phyloP scores from a whole-genome alignment of 2,888 invertebrate species.

The Pogonocherus hispidulus region DNA sequence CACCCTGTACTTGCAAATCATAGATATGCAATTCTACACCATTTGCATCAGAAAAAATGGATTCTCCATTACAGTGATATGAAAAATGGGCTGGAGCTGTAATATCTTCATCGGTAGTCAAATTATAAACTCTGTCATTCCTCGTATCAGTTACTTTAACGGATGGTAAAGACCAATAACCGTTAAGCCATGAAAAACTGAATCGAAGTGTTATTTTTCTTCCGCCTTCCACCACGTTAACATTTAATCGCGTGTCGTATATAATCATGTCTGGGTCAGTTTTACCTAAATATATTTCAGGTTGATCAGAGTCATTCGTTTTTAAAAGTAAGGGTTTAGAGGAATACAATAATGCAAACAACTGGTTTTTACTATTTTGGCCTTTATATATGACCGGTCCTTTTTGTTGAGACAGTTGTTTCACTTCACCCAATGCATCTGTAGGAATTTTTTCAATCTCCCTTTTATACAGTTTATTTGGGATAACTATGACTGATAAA shows the following conservation, averaged over 20 bases:
- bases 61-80: slow-evolving; percentile 67
- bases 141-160: slow-evolving; percentile 57
- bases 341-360: slow-evolving; percentile 60
- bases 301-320: slow-evolving; percentile 49
- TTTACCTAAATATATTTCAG: slow-evolving; percentile 51
- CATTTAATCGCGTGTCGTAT: slow-evolving; percentile 60
- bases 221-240: slow-evolving; percentile 58
- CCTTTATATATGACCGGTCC: slow-evolving; percentile 61
- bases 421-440: neutral
- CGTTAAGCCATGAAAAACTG: slow-evolving; percentile 60
- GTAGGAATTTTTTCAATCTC: slow-evolving; percentile 28
- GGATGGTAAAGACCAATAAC: slow-evolving; percentile 64
- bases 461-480: slow-evolving; percentile 40
- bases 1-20: slow-evolving; percentile 68
- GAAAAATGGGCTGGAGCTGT: slow-evolving; percentile 67
- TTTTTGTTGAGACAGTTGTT: slow-evolving; percentile 17
- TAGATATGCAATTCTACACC: slow-evolving; percentile 61
- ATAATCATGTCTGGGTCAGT: slow-evolving; percentile 54
- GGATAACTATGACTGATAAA: slow-evolving; percentile 46
- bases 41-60: slow-evolving; percentile 61
- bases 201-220: slow-evolving; percentile 63
- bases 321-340: slow-evolving; percentile 59
- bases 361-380: slow-evolving; percentile 49
- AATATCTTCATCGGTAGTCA: slow-evolving; percentile 58
- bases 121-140: slow-evolving; percentile 52